phyloP scores from a whole-genome alignment of 2,113 vertebrate genomes.

The Oryzias celebensis region DNA sequence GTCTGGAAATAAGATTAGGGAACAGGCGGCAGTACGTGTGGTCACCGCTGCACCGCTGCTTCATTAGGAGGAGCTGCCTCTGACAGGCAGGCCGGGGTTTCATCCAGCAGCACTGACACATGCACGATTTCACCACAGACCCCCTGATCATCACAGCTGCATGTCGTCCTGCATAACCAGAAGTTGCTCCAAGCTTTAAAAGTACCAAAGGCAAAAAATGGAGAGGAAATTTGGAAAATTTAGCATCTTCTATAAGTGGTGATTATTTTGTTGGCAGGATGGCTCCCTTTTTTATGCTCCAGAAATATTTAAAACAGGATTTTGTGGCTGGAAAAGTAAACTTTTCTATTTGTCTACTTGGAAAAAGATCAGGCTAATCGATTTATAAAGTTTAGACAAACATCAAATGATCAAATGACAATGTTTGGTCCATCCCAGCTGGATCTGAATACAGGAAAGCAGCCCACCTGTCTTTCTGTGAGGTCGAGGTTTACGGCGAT shows the following conservation, averaged over 20 bases:
- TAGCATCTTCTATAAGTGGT: background rate
- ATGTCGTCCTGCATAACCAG: slow-evolving; percentile 47
- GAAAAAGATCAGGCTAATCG: background rate
- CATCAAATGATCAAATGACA: background rate
- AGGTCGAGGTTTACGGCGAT: slow-evolving; percentile 97
- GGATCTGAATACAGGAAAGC: background rate
- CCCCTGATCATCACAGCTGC: slow-evolving; percentile 54
- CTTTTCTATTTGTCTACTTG: background rate
- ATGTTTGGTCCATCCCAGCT: too few species aligned
- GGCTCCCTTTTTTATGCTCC: background rate
- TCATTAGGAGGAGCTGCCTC: slow-evolving; percentile 57
- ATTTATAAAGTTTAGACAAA: background rate
- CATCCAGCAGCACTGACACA: slow-evolving; percentile 56
- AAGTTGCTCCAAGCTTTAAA: slow-evolving; percentile 7
- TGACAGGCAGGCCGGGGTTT: slow-evolving; percentile 48
- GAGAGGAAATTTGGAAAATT: background rate
- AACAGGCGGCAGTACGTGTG: slow-evolving; percentile 67
- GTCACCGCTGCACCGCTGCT: slow-evolving; percentile 66
- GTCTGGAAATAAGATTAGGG: slow-evolving; percentile 75
- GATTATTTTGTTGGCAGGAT: background rate
- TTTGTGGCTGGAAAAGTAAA: background rate
- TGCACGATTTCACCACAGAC: slow-evolving; percentile 53
- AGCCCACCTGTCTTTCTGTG: slow-evolving; percentile 90
- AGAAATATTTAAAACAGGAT: background rate
- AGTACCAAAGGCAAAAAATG: background rate